phyloP scores from a whole-genome alignment of 2,113 vertebrate genomes.

The Gnathonemus echidnorhynchus region DNA sequence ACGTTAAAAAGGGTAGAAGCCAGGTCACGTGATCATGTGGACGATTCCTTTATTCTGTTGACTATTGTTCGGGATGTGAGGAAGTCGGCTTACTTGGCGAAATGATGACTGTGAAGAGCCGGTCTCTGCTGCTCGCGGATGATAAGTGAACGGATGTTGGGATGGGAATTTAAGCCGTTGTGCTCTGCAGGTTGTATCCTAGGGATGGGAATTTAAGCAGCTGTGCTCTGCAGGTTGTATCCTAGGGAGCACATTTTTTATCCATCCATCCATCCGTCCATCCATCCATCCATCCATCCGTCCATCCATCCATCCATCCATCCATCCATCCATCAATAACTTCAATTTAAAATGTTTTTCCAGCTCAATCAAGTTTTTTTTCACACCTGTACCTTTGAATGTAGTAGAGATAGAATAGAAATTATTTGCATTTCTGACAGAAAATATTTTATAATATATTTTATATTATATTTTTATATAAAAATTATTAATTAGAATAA shows the following conservation, averaged over 20 bases:
- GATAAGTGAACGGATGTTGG: background rate
- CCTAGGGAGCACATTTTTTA: background rate
- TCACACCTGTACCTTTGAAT: background rate
- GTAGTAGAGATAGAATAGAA: background rate
- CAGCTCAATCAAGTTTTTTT: background rate
- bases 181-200: background rate
- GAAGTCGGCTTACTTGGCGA: constrained; percentile 13
- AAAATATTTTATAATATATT: background rate
- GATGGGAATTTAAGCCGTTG: background rate
- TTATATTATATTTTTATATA: too few relatives aligned
- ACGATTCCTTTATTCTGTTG: constrained; percentile 31
- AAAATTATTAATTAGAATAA: background rate
- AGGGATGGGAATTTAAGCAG: too few relatives aligned
- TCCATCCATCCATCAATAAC: background rate
- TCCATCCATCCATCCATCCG: too few relatives aligned
- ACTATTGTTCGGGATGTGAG: constrained; percentile 25
- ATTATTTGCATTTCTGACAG: background rate
- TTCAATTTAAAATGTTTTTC: background rate
- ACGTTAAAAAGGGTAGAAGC: background rate
- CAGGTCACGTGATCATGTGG: background rate
- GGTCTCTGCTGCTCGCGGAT: background rate
- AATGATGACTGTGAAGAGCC: background rate
- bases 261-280: too few relatives aligned
- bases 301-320: background rate
- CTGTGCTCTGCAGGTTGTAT: too few relatives aligned